Evolutionary conservation across 2,113 vertebrate genomes (phyloP), one percentile per base, ranked within the genome.

Genomic region (Oophaga pumilio): DNA sequence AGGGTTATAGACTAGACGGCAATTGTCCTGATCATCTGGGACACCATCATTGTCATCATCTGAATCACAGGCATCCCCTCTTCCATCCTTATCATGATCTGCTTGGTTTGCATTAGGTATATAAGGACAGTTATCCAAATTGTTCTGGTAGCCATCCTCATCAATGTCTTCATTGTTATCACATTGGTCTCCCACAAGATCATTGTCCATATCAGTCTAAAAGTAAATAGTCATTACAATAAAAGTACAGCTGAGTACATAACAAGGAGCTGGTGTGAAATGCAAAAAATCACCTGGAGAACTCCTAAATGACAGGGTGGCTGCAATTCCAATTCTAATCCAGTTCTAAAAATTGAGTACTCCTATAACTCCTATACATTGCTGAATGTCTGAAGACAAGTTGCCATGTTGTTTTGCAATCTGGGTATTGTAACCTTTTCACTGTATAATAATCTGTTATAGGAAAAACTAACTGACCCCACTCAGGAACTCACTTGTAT

Each of bases 91-190:
- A 90, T 99, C 98, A 0, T 99, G 98, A 91, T 99, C 98, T 0
- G 96, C 97, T 92, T 99, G 98, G 90, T 97, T 99, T 91, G 98
- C 93, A 0, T 99, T 99, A 89, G 98, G 93, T 77, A 99, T 93
- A 85, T 98, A 99, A 7, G 98, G 98, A 82, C 98, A 99, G 90
- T 99, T 99, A 92, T 99, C 98, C 89, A 97, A 94, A 90, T 97
- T 99, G 94, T 99, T 99, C 93, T 99, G 98, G 93, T 99, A 96
- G 6, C 98, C 97, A 0, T 99, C 98, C 57, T 98, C 98, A 49
- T 99, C 98, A 1, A 99, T 97, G 92, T 99, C 98, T 76, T 99
- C 96, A 57, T 97, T 98, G 89, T 97, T 97, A 90, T 99, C 98
- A 89, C 98, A 99, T 87, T 97, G 96, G 89, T 99, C 98, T 84